Evolutionary conservation across 2,888 invertebrate species (phyloP).

Genomic region (Deilephila elpenor): DNA sequence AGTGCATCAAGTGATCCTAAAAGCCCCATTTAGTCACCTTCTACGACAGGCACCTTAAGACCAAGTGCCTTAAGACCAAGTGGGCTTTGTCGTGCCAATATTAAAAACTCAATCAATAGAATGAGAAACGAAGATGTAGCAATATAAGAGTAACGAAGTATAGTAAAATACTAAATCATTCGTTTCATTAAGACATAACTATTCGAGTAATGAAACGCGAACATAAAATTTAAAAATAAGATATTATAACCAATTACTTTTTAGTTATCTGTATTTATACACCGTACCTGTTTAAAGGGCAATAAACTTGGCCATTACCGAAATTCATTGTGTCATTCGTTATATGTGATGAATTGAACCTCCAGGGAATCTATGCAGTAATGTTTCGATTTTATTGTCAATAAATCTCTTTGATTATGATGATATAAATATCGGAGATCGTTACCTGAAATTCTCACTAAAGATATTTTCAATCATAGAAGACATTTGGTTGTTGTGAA

Average conservation of each 20-base stretch:
- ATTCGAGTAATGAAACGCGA: not conserved
- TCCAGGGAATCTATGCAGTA: constrained; percentile 26
- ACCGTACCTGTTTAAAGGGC: constrained; percentile 25
- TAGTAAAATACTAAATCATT: not conserved
- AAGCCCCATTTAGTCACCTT: too few species aligned
- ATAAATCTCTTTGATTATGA: constrained; percentile 32
- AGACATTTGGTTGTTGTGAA: not conserved
- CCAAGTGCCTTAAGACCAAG: too few species aligned
- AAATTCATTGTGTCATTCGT: constrained; percentile 31
- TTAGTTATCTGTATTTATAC: constrained; percentile 12
- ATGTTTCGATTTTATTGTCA: constrained; percentile 31
- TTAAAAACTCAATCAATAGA: not conserved
- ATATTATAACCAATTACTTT: constrained; percentile 5
- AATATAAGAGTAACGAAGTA: not conserved
- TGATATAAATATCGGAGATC: constrained; percentile 25
- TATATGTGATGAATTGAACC: constrained; percentile 31
- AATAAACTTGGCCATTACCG: constrained; percentile 29
- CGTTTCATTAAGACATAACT: not conserved
- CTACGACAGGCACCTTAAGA: too few species aligned
- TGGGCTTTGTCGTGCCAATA: not conserved
- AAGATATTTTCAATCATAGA: not conserved
- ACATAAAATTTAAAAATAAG: constrained; percentile 13
- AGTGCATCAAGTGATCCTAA: too few species aligned
- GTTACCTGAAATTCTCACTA: constrained; percentile 7
- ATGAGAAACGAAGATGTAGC: not conserved